phyloP scores from a whole-genome alignment of 2,888 invertebrate genomes.

The Aleiodes alternator region DNA sequence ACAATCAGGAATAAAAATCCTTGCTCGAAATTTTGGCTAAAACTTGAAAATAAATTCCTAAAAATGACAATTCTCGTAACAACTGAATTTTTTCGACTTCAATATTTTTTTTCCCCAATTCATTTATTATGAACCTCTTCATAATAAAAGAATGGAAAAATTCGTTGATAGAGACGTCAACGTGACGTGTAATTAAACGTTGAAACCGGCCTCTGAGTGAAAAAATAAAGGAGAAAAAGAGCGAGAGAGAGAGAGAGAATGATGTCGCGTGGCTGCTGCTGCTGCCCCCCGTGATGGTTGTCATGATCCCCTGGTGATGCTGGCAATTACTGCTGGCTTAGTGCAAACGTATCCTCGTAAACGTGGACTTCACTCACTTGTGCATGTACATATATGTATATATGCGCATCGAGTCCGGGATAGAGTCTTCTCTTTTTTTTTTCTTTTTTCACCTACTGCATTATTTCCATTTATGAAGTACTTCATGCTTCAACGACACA shows the following conservation, averaged over 20 bases:
- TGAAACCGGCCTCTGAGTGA: constrained; percentile 51
- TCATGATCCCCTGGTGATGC: constrained; percentile 71
- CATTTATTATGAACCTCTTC: neutral
- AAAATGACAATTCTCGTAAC: constrained; percentile 11
- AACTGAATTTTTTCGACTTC: too few relatives aligned
- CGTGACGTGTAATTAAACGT: constrained; percentile 71
- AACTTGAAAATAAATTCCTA: neutral
- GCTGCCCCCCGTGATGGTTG: constrained; percentile 58
- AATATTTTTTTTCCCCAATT: neutral
- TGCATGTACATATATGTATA: constrained; percentile 45
- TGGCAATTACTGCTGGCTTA: constrained; percentile 74
- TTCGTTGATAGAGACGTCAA: constrained; percentile 60
- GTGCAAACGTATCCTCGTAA: constrained; percentile 60
- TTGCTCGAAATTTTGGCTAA: too few relatives aligned
- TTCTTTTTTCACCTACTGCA: constrained; percentile 50
- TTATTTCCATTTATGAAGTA: constrained; percentile 61
- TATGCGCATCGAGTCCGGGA: constrained; percentile 50
- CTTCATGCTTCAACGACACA: constrained; percentile 63
- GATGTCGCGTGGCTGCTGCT: constrained; percentile 65
- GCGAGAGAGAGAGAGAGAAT: constrained; percentile 33
- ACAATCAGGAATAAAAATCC: too few relatives aligned
- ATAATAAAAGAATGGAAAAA: constrained; percentile 1
- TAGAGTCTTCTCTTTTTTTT: constrained; percentile 53
- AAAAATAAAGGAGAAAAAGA: neutral
- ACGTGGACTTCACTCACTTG: constrained; percentile 36